Conservation (phyloP, 2,113 vertebrate species). For the Gopherus evgoodei region DNA sequence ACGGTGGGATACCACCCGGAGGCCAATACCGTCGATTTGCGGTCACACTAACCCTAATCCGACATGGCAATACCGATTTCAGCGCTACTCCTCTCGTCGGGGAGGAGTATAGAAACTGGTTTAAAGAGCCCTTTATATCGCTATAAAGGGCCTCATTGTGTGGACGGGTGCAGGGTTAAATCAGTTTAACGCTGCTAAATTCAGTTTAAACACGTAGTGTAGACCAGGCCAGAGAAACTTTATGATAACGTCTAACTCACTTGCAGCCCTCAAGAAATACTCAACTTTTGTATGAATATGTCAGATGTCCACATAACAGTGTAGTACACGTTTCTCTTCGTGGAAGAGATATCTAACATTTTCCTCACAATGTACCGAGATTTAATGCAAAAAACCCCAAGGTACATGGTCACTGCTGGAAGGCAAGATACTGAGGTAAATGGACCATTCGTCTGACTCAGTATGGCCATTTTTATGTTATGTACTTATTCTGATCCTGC, state of each 20-base stretch:
- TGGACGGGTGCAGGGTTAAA: too few relatives aligned
- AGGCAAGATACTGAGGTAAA: background rate
- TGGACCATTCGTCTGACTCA: background rate
- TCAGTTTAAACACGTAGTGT: too few relatives aligned
- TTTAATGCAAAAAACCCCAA: background rate
- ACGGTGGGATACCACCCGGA: too few relatives aligned
- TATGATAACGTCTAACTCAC: background rate
- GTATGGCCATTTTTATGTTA: background rate
- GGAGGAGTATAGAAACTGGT: too few relatives aligned
- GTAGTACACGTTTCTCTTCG: background rate
- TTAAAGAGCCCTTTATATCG: too few relatives aligned
- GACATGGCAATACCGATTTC: too few relatives aligned
- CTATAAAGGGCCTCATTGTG: too few relatives aligned
- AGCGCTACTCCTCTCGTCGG: too few relatives aligned
- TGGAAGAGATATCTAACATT: background rate
- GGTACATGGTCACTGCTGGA: rapidly evolving
- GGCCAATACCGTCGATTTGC: too few relatives aligned
- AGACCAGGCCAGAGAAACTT: background rate
- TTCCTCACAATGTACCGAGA: background rate
- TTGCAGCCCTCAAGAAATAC: slow-evolving; percentile 2
- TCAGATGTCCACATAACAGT: background rate
- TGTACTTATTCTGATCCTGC: background rate
- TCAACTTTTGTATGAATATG: background rate
- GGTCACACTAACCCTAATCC: too few relatives aligned
- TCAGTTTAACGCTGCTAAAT: too few relatives aligned